Base-by-base conservation (phyloP, 2,797 vertebrate genomes). In the Netta rufina region DNA sequence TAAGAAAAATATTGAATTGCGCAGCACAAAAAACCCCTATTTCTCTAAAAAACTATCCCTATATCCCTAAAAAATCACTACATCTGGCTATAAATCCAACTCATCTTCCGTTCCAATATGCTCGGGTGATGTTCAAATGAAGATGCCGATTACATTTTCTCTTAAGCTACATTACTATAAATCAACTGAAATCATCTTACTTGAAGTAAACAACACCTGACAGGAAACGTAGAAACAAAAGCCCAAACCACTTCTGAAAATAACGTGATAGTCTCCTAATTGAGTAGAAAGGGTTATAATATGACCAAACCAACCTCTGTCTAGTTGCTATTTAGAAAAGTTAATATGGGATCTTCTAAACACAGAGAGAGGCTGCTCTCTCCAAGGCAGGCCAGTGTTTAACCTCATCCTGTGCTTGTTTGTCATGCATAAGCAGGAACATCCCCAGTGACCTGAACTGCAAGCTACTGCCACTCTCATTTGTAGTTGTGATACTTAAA, bases 401-500 rank as follows among this genome's bases (percentile, higher is more conserved):
- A 96, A 74, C 4, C 32, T 79, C 49, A 73, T 33, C 32, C 25
- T 78, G 9, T 14, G 8, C 16, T 87, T 70, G 25, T 41, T 86
- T 62, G 39, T 39, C 65, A 69, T 0, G 4, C n/a, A 70, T 33
- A 33, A 84, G 20, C 58, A 47, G 43, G 82, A 81, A 64, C 28
- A 38, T 84, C 82, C 71, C 21, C 83, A 92, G 72, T 41, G 85
- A 95, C 81, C 87, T 93, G 92, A 87, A 94, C 89, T 54, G 74
- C 64, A 95, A 96, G 89, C 69, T 87, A 78, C 69, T 41, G 9
- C 66, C 84, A 60, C 77, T 95, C 53, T 83, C 57, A n/a, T 82
- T 95, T 94, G 81, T 66, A 76, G 74, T 14, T 77, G 41, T 60
- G 87, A 61, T 88, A 61, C 89, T 95, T 94, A 84, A 95, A 96